Evolutionary conservation across 2,797 vertebrate species (phyloP).

Genomic region (Takifugu rubripes): DNA sequence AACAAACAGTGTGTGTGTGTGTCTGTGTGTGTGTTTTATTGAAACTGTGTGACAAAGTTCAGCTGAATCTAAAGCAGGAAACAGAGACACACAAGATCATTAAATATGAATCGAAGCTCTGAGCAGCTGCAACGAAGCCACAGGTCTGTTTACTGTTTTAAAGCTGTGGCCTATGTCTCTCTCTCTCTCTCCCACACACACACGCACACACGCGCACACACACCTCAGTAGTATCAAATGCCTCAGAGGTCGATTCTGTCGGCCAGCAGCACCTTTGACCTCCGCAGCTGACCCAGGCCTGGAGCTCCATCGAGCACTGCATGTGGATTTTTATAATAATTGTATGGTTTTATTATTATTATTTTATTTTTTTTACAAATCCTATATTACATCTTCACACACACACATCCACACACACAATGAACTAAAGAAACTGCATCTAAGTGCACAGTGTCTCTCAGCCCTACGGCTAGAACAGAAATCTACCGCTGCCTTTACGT

Average conservation of each 20-base stretch:
- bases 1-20: no score
- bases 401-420: conserved; percentile 48
- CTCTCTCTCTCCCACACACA: conserved; percentile 20
- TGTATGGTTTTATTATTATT: conserved; percentile 66
- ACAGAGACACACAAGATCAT: conserved; percentile 45
- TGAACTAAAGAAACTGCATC: conserved; percentile 58
- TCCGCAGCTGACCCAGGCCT: conserved; percentile 13
- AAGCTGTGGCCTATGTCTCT: conserved; percentile 34
- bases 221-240: conserved; percentile 44
- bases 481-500: conserved; percentile 54
- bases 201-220: conserved; percentile 20
- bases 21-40: conserved; percentile 32
- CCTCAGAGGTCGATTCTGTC: conserved; percentile 11
- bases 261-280: conserved; percentile 27
- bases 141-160: conserved; percentile 36
- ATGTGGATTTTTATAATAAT: conserved; percentile 73
- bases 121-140: conserved; percentile 53
- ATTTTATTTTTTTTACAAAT: conserved; percentile 81
- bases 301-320: conserved; percentile 63
- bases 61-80: conserved; percentile 32
- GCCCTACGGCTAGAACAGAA: conserved; percentile 62
- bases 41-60: conserved; percentile 25
- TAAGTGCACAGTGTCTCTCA: conserved; percentile 77
- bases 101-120: conserved; percentile 52
- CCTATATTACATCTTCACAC: conserved; percentile 70